Evolutionary conservation across 23 tunicate genomes (phyloP).

Genomic region (Diplosoma virens): DNA sequence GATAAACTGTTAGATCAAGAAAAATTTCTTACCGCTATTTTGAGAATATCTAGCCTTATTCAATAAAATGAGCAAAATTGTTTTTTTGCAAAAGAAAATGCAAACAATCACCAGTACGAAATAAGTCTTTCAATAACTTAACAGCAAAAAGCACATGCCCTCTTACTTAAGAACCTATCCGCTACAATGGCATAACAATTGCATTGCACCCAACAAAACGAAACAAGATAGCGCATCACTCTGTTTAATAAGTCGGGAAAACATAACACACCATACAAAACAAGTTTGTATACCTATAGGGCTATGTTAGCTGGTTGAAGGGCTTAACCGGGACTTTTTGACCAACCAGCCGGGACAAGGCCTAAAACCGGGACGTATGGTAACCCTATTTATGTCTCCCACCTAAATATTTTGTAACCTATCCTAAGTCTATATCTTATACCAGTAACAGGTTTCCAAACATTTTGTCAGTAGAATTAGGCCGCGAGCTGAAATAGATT

Average conservation of each 20-base stretch:
- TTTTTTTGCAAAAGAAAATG: conserved; percentile 35
- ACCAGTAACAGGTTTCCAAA: no score
- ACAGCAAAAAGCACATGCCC: conserved; percentile 7
- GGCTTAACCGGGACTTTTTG: conserved; percentile 2
- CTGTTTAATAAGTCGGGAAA: no score
- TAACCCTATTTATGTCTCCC: no score
- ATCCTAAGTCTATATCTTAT: no score
- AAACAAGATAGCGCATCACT: conserved; percentile 12
- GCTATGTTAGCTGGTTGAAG: conserved; percentile 14
- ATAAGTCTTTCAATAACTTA: conserved; percentile 29
- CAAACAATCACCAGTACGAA: conserved; percentile 20
- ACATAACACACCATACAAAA: no score
- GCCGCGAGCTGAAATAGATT: no score
- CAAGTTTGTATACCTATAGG: background rate
- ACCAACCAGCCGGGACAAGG: conserved; percentile 7
- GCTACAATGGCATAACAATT: conserved; percentile 1
- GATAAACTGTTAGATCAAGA: conserved; percentile 8
- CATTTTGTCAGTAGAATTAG: no score
- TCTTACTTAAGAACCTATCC: background rate
- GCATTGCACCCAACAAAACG: conserved; percentile 18
- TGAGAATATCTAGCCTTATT: conserved; percentile 6
- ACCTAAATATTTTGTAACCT: no score
- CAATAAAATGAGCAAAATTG: conserved; percentile 17
- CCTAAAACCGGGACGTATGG: conserved; percentile 30
- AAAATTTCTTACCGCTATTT: background rate